Evolutionary conservation across 2,888 invertebrate species (phyloP), one percentile per base, ranked within the genome.

Genomic region (Elegia similella): DNA sequence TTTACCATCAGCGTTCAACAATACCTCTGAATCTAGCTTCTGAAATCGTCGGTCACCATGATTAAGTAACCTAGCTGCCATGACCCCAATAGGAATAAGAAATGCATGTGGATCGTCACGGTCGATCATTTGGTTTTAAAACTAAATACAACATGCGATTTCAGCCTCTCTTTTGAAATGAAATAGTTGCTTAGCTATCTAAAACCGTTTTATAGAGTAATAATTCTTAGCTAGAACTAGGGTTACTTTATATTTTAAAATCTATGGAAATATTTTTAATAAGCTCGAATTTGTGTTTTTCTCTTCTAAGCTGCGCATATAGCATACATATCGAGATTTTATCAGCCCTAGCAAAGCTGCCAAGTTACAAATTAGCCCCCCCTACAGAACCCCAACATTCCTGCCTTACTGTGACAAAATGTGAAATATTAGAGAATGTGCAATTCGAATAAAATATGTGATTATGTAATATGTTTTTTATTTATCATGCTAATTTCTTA

Each of bases 381-480:
- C 15, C 16, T 16, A 50, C 15, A 50, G 52, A 55, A 44, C 52
- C 55, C 54, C 44, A 60, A 60, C 60, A 64, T 64, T 61, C 64
- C 52, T 57, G 50, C 55, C 55, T n/a, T 29, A 52, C 56, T 61
- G 57, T 58, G 46, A 42, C 55, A 29, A 53, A 57, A 55, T 46
- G 55, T 55, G 54, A 59, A 58, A n/a, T 44, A 50, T 66, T 61
- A 68, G 59, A 68, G 59, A 66, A 66, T 68, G 69, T 71, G 73
- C 69, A 70, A 72, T 72, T 68, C 65, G 68, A 65, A 61, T 66
- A 75, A 73, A 73, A 74, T 72, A 55, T 60, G 32, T 50, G 50
- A 59, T 52, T 7, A 57, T 48, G 46, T 61, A 53, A 42, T 64
- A 64, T 50, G 67, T 64, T 69, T 66, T 29, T 44, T 52, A 13